Base-by-base conservation (phyloP, 2,888 invertebrate species). In the Pollenia amentaria region DNA sequence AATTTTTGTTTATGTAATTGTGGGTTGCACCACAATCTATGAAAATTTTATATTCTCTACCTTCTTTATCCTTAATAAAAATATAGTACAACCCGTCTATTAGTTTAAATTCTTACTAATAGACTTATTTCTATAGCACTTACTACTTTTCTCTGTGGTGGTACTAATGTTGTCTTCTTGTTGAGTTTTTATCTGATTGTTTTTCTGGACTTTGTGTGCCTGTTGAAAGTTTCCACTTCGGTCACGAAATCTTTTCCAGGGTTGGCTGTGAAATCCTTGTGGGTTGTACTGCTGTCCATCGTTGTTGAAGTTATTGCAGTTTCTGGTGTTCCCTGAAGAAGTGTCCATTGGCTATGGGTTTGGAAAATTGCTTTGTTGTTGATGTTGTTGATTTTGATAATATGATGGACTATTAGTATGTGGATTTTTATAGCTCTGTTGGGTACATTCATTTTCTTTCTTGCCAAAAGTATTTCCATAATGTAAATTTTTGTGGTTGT, bases 51-150 rank as follows among this genome's bases (percentile, higher is more conserved):
- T 67, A 70, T 70, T 70, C 8, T 69, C 48, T 6, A 29, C 21
- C 14, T 65, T 67, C 67, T 67, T 67, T 48, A 48, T 67, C 67
- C 29, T 69, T 69, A 38, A 67, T 67, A 67, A 67, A 67, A 48
- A 67, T 67, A 51, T 67, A 69, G 53, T 69, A 53, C 40, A 69
- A 69, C 53, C 69, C 16, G 40, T 40, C 38, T 53, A 69, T 69
- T 69, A 69, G 51, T 53, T 69, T 40, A 69, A 69, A 69, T 69
- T 69, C 69, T 69, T 53, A 69, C 53, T 69, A 69, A 69, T 69
- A 51, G 69, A 69, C 53, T 69, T 53, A 53, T 69, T 69, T 51
- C 51, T 53, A 69, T 53, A 69, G 16, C 11, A 53, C 69, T 65
- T 65, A 65, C 65, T 67, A 67, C 38, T 48, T 48, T 38, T 67